A percentile compares a stretch with the other conserved stretches of the same genome.
phyloP scores from a whole-genome alignment of 2,797 vertebrate species.

The Vireo griseus region DNA sequence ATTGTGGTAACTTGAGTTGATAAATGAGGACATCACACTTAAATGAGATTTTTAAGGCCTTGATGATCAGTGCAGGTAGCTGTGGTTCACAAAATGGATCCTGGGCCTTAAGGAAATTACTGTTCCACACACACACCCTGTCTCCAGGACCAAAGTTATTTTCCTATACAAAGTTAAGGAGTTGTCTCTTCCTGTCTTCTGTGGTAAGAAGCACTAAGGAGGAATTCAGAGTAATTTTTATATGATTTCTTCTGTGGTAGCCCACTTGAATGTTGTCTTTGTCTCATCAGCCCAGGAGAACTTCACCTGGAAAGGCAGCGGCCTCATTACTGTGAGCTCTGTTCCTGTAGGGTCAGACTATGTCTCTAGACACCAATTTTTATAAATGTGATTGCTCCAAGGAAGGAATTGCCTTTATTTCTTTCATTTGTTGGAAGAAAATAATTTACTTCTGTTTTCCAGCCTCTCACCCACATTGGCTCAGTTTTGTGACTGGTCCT shows the following conservation, averaged over 20 bases:
- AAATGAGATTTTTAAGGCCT: background rate
- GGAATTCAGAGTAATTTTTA: background rate
- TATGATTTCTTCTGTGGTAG: background rate
- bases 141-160: background rate
- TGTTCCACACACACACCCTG: background rate
- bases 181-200: background rate
- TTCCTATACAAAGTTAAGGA: background rate
- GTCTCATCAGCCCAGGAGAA: background rate
- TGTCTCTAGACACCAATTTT: background rate
- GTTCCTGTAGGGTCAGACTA: background rate
- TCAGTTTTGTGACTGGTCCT: background rate
- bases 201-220: background rate
- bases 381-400: background rate
- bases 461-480: background rate
- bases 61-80: background rate
- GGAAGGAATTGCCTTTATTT: constrained; percentile 19
- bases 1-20: background rate
- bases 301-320: background rate
- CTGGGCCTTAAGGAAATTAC: background rate
- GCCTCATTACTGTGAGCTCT: background rate
- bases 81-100: background rate
- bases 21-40: background rate
- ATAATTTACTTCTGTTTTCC: constrained; percentile 22
- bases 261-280: background rate
- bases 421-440: constrained; percentile 7